Evolutionary conservation across 2,113 vertebrate genomes (phyloP), one percentile per base, ranked within the genome.

Genomic region (Oceanodroma tethys): DNA sequence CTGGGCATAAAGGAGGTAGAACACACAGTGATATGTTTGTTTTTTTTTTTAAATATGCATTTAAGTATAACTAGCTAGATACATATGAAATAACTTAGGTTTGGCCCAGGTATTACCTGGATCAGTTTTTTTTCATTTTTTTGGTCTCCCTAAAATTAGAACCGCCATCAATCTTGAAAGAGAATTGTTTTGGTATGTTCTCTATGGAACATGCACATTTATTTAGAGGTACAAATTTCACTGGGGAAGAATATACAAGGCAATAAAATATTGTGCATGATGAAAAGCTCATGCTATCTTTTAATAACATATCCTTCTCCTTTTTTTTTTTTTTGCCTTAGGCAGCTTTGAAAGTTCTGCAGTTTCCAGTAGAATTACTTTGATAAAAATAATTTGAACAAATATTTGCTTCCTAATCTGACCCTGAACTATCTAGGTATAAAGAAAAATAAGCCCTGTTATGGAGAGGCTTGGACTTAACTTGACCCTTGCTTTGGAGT

Each of bases 211-310:
- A 34, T 27, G 65, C 13, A 30, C 3, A 3, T 87, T 93, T 79
- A 85, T 70, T 75, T 55, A 93, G 34, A 75, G 9, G 9, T 21
- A 71, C 62, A 74, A 59, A 71, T 79, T 86, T 82, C 13, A 43
- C 14, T 26, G 25, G 16, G 36, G n/a, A 95, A 81, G 48, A 89
- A 63, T 38, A 66, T 32, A 58, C 4, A 80, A 70, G 42, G 26
- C 53, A 95, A 92, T 82, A 93, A 88, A 96, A 90, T 62, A 62
- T 15, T 0, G 2, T 84, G 12, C 22, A 52, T 47, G 20, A 81
- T 93, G 80, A 93, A 86, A 95, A 95, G 76, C 50, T 95, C 50
- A 59, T 75, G 45, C 17, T 52, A 58, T 60, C 27, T 88, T 91
- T 76, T 75, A 59, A 81, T 70, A 95, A 70, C 40, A 42, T 56